These are phyloP conservation scores for Oligia strigilis DNA, from an alignment of 2,888 invertebrate species.

Conservation along the genomic window DNA sequence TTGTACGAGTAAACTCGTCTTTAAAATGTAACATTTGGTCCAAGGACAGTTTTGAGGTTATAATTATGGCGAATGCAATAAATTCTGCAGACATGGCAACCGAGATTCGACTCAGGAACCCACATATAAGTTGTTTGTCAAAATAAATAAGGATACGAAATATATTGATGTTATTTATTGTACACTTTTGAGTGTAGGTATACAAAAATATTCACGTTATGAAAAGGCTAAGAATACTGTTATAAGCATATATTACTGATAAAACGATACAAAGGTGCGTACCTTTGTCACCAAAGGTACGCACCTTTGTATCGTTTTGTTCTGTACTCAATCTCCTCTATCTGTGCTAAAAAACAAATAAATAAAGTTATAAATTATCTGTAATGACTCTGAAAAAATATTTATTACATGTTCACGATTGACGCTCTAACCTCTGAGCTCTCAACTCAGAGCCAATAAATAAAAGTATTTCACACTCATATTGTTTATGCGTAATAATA, in stretches of 20 bases:
- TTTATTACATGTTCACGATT: not conserved
- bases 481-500: constrained; percentile 15
- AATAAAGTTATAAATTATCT: not conserved
- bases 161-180: constrained; percentile 26
- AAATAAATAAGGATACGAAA: constrained; percentile 21
- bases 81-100: constrained; percentile 31
- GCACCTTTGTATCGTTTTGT: not conserved
- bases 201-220: constrained; percentile 2
- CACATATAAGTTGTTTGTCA: constrained; percentile 28
- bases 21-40: constrained; percentile 46
- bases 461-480: constrained; percentile 24
- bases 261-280: no score
- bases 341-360: not conserved
- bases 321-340: no score
- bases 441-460: constrained; percentile 20
- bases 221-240: not conserved
- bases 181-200: not conserved
- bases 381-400: not conserved
- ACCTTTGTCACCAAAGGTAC: not conserved
- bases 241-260: not conserved
- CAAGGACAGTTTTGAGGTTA: constrained; percentile 54
- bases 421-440: not conserved
- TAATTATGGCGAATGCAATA: constrained; percentile 44
- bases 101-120: constrained; percentile 2
- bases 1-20: constrained; percentile 13